phyloP scores from a whole-genome alignment of 2,113 vertebrate species.

The Lates calcarifer region DNA sequence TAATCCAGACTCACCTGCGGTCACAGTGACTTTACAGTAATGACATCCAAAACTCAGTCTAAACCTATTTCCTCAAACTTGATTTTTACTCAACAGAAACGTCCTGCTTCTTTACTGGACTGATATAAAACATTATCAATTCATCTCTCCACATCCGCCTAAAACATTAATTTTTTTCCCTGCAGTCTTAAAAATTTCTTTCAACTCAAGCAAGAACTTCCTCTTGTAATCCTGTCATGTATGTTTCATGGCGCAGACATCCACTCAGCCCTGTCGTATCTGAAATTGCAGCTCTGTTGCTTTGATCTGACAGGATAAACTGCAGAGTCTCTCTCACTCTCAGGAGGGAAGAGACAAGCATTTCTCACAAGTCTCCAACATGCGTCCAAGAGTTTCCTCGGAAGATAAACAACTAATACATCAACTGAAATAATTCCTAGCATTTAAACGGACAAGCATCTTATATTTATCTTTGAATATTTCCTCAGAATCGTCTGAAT shows the following conservation, averaged over 20 bases:
- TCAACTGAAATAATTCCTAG: slow-evolving; percentile 17
- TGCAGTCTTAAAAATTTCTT: slow-evolving; percentile 9
- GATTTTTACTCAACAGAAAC: too few relatives aligned
- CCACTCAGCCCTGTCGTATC: slow-evolving; percentile 18
- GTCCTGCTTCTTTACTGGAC: neutral
- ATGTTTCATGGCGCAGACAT: slow-evolving; percentile 45
- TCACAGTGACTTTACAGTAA: slow-evolving; percentile 37
- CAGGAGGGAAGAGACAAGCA: slow-evolving; percentile 4
- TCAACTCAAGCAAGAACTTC: slow-evolving; percentile 12
- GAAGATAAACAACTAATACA: slow-evolving; percentile 27
- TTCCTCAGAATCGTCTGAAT: neutral
- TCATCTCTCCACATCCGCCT: neutral
- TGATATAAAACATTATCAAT: slow-evolving; percentile 11
- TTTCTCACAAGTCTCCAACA: slow-evolving; percentile 29
- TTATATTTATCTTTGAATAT: neutral
- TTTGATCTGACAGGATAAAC: slow-evolving; percentile 43
- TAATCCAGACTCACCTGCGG: slow-evolving; percentile 23
- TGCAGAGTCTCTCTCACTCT: slow-evolving; percentile 27
- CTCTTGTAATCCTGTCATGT: slow-evolving; percentile 22
- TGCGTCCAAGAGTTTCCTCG: slow-evolving; percentile 27
- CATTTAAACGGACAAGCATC: neutral
- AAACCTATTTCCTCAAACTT: neutral
- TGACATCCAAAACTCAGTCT: slow-evolving; percentile 11
- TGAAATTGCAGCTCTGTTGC: slow-evolving; percentile 22
- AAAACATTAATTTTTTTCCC: neutral